These are phyloP conservation scores for Gambelia wislizenii DNA, from an alignment of 2,797 vertebrate genomes.

Conservation along the genomic window DNA sequence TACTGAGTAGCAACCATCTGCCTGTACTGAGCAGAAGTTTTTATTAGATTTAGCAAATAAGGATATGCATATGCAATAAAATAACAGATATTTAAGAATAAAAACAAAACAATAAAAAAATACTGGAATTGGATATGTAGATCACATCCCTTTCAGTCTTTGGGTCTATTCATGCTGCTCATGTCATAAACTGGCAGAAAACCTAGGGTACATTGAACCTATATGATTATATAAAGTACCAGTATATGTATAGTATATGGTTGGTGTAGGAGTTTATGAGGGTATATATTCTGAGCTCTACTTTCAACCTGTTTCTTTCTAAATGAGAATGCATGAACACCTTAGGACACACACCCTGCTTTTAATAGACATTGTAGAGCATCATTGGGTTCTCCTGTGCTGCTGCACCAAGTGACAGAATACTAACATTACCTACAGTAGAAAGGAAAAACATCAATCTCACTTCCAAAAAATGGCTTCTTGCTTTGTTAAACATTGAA, in stretches of 20 bases:
- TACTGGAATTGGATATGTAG: not conserved
- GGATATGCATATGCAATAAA: slow-evolving; percentile 32
- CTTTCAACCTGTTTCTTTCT: not conserved
- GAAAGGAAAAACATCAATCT: not conserved
- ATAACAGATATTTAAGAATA: not conserved
- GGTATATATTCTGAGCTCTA: not conserved
- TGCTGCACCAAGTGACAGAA: not conserved
- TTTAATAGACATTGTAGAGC: not conserved
- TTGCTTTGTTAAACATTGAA: not conserved
- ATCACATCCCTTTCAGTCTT: not conserved
- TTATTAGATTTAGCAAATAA: slow-evolving; percentile 33
- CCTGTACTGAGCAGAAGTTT: slow-evolving; percentile 46
- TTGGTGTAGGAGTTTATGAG: not conserved
- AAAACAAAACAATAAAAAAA: slow-evolving; percentile 18
- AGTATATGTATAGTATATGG: not conserved
- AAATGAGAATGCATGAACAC: not conserved
- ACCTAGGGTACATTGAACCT: not conserved
- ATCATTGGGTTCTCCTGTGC: not conserved
- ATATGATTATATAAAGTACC: not conserved
- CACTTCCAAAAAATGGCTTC: not conserved
- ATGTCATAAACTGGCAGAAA: not conserved
- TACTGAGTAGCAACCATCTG: slow-evolving; percentile 1
- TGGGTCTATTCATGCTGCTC: not conserved
- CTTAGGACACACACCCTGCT: too few species aligned
- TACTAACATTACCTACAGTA: not conserved